A percentile compares a stretch with the other conserved stretches of the same genome.
Evolutionary conservation across 2,797 vertebrate genomes (phyloP).

Genomic region (Enteromius paludinosus): DNA sequence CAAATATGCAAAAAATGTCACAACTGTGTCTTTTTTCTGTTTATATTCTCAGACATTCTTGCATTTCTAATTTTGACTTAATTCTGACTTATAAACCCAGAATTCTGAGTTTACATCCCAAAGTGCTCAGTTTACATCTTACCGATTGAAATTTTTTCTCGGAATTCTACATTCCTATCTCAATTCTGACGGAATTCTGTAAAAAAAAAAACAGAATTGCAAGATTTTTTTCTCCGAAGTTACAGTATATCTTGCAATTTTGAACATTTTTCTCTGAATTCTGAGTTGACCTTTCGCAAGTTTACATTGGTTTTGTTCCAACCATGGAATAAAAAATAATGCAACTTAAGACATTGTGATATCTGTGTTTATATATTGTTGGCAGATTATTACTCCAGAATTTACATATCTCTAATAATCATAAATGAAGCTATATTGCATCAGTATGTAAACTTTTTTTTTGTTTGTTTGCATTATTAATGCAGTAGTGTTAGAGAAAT

Average conservation of each 20-base stretch:
- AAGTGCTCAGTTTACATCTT: too few species aligned
- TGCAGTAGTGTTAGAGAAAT: constrained; percentile 21
- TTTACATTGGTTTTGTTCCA: background rate
- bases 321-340: background rate
- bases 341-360: background rate
- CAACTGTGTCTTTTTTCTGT: too few species aligned
- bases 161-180: background rate
- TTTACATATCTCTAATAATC: background rate
- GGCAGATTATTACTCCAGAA: background rate
- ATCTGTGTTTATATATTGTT: background rate
- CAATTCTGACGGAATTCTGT: background rate
- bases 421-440: background rate
- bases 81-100: too few species aligned
- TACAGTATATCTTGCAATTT: background rate
- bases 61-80: too few species aligned
- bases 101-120: too few species aligned
- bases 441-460: background rate
- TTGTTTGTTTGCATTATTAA: constrained; percentile 8
- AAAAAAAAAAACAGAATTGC: too few species aligned
- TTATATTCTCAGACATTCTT: too few species aligned
- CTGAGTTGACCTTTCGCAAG: background rate
- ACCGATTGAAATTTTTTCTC: background rate
- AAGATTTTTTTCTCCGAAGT: background rate
- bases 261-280: background rate
- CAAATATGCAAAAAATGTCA: background rate